Base-by-base conservation (phyloP, 2,797 vertebrate species). In the Tachyglossus aculeatus region DNA sequence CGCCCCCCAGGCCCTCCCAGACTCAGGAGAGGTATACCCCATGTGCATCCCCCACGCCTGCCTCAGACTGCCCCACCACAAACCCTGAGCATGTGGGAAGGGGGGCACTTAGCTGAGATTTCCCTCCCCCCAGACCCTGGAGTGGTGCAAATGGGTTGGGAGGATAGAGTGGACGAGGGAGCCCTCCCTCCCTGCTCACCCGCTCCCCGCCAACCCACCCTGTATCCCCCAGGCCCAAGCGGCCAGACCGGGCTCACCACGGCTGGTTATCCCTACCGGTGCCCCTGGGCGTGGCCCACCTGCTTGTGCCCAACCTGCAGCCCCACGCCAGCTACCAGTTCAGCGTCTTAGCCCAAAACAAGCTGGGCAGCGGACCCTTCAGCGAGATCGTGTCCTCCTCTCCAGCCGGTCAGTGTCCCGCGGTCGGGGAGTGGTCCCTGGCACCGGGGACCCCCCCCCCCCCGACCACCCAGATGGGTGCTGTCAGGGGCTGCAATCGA, bases 341-440 rank as follows among this genome's bases (percentile, higher is more conserved):
- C 92, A 98, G 98, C 0, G 88, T 99, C 70, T 92, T 99, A 36
- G 95, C 97, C 58, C 97, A 99, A 91, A 99, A 98, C 89, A 98
- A 97, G 81, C 92, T 98, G 40, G 98, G 98, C 34, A 98, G 96
- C 0, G 97, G 97, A 15, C 95, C 97, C 25, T 99, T 99, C 90
- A 99, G 97, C 51, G 95, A 97, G 84, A 98, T 99, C 0, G 75
- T 96, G 72, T 92, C 95, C 53, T 93, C 94, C 16, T 84, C 86
- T 66, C 97, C 97, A 5, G 84, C 87, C 65, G 92, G 93, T 93
- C 47, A 90, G 77, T n/a, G n/a, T n/a, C n/a, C n/a, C n/a, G n/a
- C n/a, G n/a, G n/a, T n/a, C n/a, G n/a, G n/a, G n/a, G n/a, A 71
- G 9, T 9, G 2, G 5, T 3, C 6, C 51, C 0, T 8, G 14